Evolutionary conservation across 2,888 invertebrate genomes (phyloP), one percentile per base, ranked within the genome.

Genomic region (Aleiodes leptofemur): DNA sequence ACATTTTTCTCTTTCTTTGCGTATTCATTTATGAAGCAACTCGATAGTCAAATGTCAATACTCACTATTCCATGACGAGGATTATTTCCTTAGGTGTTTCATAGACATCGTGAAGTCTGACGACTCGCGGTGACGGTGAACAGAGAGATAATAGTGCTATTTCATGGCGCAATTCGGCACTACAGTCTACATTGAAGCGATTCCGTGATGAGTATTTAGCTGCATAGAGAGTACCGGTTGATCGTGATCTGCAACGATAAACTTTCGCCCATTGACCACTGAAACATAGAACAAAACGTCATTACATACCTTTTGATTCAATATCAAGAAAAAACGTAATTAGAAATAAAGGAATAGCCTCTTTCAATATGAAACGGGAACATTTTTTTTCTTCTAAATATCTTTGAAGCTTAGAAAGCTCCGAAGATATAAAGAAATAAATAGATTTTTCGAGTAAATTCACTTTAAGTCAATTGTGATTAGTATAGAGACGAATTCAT

Each of bases 241-340:
- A 93, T 88, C 95, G 94, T 91, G 98, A 96, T 68, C 95, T 93
- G 88, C 97, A 96, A 89, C 96, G 95, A 88, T 96, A 95, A 81
- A 98, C 98, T 82, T 97, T 96, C 72, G 98, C 98, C 91, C 98
- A 98, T 91, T 98, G 98, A 77, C 98, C 98, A 90, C 98, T 98
- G 94, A 51, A 94, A 93, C 81, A 82, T 81, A 82, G 82, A 82
- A 69, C 7, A 29, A 73, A 77, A 14, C 34, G 38, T n/a, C n/a
- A n/a, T n/a, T n/a, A n/a, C n/a, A 38, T 14, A 48, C 14, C 11
- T 38, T 77, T 81, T 80, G 80, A 77, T 16, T 64, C 64, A 29
- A 29, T 23, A 23, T 23, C 23, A n/a, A n/a, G 23, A 23, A 23
- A 23, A 23, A 23, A 23, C 23, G 23, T 2, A 2, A 23, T 23